phyloP scores from a whole-genome alignment of 2,888 invertebrate species.

The Strigamia crassipes region DNA sequence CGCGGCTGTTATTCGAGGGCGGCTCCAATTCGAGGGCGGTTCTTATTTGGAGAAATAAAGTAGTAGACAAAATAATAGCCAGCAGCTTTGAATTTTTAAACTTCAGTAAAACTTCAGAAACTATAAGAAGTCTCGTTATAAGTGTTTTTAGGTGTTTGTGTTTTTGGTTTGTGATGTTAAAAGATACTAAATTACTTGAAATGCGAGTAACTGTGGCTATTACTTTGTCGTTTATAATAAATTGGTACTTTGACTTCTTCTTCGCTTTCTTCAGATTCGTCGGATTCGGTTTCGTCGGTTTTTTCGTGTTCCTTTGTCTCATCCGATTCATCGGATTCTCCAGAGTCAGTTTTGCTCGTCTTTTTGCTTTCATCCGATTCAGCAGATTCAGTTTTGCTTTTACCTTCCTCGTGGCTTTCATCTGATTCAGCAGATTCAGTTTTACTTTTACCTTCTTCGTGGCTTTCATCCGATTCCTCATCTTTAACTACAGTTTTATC shows the following conservation, averaged over 20 bases:
- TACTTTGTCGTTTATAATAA: not conserved
- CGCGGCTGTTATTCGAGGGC: no score
- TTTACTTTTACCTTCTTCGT: no score
- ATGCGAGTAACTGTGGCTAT: no score
- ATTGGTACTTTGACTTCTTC: slow-evolving; percentile 18
- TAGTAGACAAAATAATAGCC: no score
- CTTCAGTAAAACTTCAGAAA: no score
- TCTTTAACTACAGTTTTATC: not conserved
- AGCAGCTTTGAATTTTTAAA: no score
- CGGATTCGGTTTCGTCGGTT: slow-evolving; percentile 1
- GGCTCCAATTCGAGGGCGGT: no score
- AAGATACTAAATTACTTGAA: no score
- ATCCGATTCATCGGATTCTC: slow-evolving; percentile 50
- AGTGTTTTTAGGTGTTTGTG: no score
- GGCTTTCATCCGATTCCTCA: not conserved
- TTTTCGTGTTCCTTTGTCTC: not conserved
- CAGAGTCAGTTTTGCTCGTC: slow-evolving; percentile 47
- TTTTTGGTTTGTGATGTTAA: no score
- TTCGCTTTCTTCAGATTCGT: slow-evolving; percentile 35
- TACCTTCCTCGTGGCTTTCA: slow-evolving; percentile 54
- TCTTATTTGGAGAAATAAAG: no score
- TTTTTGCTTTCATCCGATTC: slow-evolving; percentile 42
- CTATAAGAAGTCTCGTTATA: no score
- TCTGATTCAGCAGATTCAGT: not conserved
- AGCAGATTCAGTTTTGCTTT: not conserved